Evolutionary conservation across 1,140 invertebrate genomes (phyloP).

Genomic region (Phocides pigmalion): DNA sequence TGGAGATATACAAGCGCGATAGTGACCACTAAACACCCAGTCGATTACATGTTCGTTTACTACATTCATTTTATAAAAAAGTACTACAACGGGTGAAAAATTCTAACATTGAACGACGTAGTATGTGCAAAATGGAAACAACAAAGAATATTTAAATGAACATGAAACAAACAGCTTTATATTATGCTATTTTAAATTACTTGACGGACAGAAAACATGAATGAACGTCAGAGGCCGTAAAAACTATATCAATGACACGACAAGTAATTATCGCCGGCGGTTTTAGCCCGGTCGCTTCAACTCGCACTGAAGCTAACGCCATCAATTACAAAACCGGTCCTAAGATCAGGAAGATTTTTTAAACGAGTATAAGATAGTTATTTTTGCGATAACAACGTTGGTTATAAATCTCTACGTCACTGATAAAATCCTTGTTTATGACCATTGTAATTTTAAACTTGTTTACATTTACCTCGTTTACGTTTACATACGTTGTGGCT

Average conservation of each 20-base stretch:
- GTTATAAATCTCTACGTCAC: slow-evolving; percentile 3
- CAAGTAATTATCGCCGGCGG: slow-evolving; percentile 15
- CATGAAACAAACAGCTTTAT: neutral
- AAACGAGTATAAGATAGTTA: slow-evolving; percentile 21
- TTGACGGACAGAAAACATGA: slow-evolving; percentile 20
- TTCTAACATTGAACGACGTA: no score
- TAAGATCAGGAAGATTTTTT: slow-evolving; percentile 29
- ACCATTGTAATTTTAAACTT: neutral
- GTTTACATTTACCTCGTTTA: neutral
- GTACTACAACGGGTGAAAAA: no score
- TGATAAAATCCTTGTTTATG: slow-evolving; percentile 15
- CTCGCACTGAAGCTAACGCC: slow-evolving; percentile 22
- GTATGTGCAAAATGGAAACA: neutral
- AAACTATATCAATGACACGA: slow-evolving; percentile 18
- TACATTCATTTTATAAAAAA: no score
- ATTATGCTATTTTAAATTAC: neutral
- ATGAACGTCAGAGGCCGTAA: slow-evolving; percentile 14
- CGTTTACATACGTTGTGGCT: no score
- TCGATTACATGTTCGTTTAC: no score
- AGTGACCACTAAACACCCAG: no score
- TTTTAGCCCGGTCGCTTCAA: slow-evolving; percentile 33
- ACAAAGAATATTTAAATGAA: neutral
- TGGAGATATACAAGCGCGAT: no score
- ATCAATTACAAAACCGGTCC: slow-evolving; percentile 35
- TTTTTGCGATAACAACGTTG: slow-evolving; percentile 29